A percentile compares a stretch with the other conserved stretches of the same genome.
Evolutionary conservation across 2,113 vertebrate species (phyloP).

Genomic region (Hemibagrus wyckioides): DNA sequence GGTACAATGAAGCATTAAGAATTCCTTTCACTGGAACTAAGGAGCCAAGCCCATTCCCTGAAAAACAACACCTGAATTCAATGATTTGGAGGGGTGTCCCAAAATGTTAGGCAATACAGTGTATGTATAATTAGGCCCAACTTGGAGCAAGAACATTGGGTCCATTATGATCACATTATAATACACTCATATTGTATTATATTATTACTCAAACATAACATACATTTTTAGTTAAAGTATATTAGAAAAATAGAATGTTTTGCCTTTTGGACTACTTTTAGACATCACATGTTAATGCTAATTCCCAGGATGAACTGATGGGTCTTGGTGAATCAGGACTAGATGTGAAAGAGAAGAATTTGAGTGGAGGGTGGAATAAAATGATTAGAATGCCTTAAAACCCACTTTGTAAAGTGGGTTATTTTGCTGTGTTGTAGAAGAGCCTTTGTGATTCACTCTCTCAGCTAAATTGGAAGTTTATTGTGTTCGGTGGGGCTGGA

Average conservation of each 20-base stretch:
- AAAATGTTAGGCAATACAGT: too few species aligned
- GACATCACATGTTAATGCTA: not conserved
- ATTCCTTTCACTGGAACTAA: too few species aligned
- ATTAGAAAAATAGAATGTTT: not conserved
- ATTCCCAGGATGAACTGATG: not conserved
- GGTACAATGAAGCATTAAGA: too few species aligned
- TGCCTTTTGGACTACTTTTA: not conserved
- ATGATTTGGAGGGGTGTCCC: too few species aligned
- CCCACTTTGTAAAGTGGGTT: slow-evolving; percentile 27
- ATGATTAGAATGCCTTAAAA: not conserved
- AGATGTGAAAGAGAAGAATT: slow-evolving; percentile 6
- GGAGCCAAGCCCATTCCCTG: too few species aligned
- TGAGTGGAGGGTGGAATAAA: not conserved
- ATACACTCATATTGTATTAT: too few species aligned
- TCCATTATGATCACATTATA: not conserved
- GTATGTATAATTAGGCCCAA: too few species aligned
- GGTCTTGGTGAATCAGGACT: not conserved
- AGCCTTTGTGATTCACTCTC: slow-evolving; percentile 22
- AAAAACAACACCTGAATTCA: too few species aligned
- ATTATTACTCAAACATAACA: too few species aligned
- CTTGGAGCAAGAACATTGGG: not conserved
- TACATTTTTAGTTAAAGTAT: not conserved
- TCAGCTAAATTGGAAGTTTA: slow-evolving; percentile 43
- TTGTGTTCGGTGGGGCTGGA: slow-evolving; percentile 26
- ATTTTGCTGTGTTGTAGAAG: slow-evolving; percentile 1